phyloP scores from a whole-genome alignment of 2,888 invertebrate species.

The Hetaerina titia region DNA sequence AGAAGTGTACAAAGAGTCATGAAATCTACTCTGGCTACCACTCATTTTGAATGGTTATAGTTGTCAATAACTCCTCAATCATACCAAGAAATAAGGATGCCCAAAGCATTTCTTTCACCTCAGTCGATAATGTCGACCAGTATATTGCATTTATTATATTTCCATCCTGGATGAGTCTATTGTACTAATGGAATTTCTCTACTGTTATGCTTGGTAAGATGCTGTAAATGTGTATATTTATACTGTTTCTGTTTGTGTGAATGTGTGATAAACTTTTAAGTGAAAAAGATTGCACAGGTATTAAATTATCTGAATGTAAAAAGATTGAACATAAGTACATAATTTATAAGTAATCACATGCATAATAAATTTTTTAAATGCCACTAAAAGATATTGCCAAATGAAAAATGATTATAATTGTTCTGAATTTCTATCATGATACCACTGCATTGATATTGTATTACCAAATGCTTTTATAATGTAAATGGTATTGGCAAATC shows the following conservation, averaged over 20 bases:
- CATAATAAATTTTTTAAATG: not conserved
- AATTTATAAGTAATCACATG: not conserved
- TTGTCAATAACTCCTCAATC: constrained; percentile 11
- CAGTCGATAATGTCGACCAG: constrained; percentile 66
- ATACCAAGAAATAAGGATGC: constrained; percentile 33
- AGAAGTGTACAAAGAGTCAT: not conserved
- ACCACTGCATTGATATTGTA: not conserved
- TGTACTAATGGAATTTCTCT: constrained; percentile 32
- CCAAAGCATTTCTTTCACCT: constrained; percentile 61
- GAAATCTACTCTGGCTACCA: not conserved
- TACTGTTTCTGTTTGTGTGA: constrained; percentile 57
- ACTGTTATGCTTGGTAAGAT: constrained; percentile 61
- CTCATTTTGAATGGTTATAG: constrained; percentile 39
- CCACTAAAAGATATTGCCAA: not conserved
- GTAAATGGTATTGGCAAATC: no score
- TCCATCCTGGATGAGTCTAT: constrained; percentile 47
- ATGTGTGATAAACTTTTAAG: constrained; percentile 34
- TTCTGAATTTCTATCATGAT: not conserved
- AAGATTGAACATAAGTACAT: not conserved
- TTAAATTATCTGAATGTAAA: constrained; percentile 30
- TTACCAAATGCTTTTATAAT: not conserved
- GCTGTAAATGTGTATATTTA: constrained; percentile 66
- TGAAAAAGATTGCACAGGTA: constrained; percentile 33
- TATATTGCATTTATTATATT: constrained; percentile 63
- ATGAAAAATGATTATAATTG: not conserved